These are phyloP conservation scores for Nothocercus julius DNA, from an alignment of 2,113 vertebrate species.

Conservation along the genomic window DNA sequence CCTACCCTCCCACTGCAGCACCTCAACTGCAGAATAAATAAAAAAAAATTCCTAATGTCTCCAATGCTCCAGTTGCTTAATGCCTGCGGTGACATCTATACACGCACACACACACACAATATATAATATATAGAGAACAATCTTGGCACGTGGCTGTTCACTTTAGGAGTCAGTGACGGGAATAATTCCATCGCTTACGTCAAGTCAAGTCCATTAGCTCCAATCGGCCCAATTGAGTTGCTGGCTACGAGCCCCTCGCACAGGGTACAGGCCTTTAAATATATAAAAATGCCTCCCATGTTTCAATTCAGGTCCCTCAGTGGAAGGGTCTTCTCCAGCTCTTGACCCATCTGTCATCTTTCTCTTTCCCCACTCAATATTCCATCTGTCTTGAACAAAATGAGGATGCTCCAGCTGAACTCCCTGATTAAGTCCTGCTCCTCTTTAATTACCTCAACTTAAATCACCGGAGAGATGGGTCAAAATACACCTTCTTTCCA, in stretches of 20 bases:
- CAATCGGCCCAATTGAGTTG: neutral
- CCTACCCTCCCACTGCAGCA: too few relatives aligned
- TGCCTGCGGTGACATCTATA: neutral
- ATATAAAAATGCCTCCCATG: neutral
- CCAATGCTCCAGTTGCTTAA: neutral
- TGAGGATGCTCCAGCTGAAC: too few relatives aligned
- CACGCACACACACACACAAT: too few relatives aligned
- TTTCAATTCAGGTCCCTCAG: neutral
- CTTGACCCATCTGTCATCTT: too few relatives aligned
- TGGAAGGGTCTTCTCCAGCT: neutral
- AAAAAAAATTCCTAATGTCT: too few relatives aligned
- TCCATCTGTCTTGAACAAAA: too few relatives aligned
- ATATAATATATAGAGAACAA: neutral
- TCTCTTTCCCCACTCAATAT: too few relatives aligned
- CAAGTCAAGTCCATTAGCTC: constrained; percentile 18
- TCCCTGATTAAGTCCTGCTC: too few relatives aligned
- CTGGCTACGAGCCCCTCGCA: neutral
- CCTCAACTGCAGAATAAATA: too few relatives aligned
- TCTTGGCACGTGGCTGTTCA: neutral
- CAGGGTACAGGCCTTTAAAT: neutral
- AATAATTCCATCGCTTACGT: neutral
- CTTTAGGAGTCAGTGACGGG: neutral
- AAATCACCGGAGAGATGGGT: too few relatives aligned
- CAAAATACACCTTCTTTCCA: too few relatives aligned
- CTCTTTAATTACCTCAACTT: too few relatives aligned